Base-by-base conservation (phyloP, 1,140 invertebrate genomes). In the Hyles vespertilio region DNA sequence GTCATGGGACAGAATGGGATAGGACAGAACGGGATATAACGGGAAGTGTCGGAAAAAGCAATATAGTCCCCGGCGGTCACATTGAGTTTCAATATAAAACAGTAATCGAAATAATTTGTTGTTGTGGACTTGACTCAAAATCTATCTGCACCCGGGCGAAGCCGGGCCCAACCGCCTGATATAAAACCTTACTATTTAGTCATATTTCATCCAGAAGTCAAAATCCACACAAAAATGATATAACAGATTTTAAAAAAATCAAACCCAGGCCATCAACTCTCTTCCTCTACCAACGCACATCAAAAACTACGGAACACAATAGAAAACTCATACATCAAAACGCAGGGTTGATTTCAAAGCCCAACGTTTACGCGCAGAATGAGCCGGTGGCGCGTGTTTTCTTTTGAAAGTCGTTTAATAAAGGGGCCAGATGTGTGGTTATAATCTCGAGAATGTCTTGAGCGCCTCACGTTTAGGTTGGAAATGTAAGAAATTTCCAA, bases 401-500 rank as follows among this genome's bases (percentile, higher is more conserved):
- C 58, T 65, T 65, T 65, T 65, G 55, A 57, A 60, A 65, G 63
- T 61, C 56, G 56, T 65, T 65, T 65, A 65, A 60, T 65, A 65
- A 65, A 65, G 55, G 63, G 59, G 56, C 59, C 58, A 58, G 63
- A 65, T 65, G 59, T 61, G 63, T 65, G 56, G 58, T 61, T 65
- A 58, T 65, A 59, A 67, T 62, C 54, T 62, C 45, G 56, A 63
- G 48, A 61, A 61, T 49, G 58, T 57, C 58, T 65, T 60, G 51
- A 64, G 67, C 56, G 40, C 59, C 51, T 63, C 61, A 54, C 64
- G 64, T 69, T 72, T 69, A 58, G 61, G 67, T 63, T 55, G 65
- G 62, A 72, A 67, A 72, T 69, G 70, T 68, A 65, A 59, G 70
- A 68, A 65, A 70, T 70, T 68, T 64, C 58, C 49, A 59, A 54